A percentile compares a stretch with the other conserved stretches of the same genome.
These are phyloP conservation scores for Ophraella communa DNA, from an alignment of 2,888 invertebrate species.

Conservation along the genomic window DNA sequence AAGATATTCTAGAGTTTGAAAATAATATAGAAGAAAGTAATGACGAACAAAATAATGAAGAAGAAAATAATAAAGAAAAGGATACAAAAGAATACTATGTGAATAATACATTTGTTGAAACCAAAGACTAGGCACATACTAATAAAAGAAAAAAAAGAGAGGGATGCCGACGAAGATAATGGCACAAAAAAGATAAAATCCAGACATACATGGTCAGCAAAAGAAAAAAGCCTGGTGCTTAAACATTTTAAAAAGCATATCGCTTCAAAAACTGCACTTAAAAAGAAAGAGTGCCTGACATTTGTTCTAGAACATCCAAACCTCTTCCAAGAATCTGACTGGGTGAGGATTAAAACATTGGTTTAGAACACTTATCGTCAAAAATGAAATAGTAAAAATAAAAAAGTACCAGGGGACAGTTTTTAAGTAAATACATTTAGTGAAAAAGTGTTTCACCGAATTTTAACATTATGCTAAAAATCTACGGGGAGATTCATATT, in stretches of 20 bases:
- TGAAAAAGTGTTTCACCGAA: too few species aligned
- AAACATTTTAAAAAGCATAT: background rate
- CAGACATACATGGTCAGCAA: background rate
- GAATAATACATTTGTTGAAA: background rate
- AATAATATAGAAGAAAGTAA: conserved; percentile 20
- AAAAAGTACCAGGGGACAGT: too few species aligned
- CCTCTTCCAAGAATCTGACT: background rate
- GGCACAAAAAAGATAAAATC: background rate
- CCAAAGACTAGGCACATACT: background rate
- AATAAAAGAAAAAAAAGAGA: background rate
- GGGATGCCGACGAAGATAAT: background rate
- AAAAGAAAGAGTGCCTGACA: conserved; percentile 1
- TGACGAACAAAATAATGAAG: background rate
- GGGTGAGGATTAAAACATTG: conserved; percentile 3
- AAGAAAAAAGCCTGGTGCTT: background rate
- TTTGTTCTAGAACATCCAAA: background rate
- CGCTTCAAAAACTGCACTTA: background rate
- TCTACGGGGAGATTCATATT: too few species aligned
- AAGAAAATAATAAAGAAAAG: conserved; percentile 9
- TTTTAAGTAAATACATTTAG: too few species aligned
- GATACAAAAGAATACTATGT: background rate
- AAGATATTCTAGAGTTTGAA: conserved; percentile 16
- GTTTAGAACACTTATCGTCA: conserved; percentile 2
- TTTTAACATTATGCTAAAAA: too few species aligned
- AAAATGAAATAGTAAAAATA: too few species aligned